These are phyloP conservation scores for Erpornis zantholeuca DNA, from an alignment of 2,113 vertebrate genomes.

Conservation along the genomic window DNA sequence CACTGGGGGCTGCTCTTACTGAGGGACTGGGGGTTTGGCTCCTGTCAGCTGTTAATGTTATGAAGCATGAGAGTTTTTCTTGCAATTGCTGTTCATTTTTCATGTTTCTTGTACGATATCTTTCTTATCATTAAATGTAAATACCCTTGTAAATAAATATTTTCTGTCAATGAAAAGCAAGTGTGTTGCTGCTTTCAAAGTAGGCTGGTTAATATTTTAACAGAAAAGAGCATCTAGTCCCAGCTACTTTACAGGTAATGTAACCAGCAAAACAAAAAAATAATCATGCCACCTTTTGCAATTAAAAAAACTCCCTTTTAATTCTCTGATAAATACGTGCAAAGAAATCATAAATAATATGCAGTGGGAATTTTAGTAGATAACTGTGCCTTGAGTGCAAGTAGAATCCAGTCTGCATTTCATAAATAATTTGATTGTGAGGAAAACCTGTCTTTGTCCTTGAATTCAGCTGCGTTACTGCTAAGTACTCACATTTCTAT, in stretches of 20 bases:
- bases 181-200: constrained; percentile 61
- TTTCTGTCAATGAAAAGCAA: constrained; percentile 41
- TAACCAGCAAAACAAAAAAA: not conserved
- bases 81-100: not conserved
- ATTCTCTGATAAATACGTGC: not conserved
- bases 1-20: not conserved
- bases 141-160: constrained; percentile 42
- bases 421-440: not conserved
- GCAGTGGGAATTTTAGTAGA: not conserved
- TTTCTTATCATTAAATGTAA: constrained; percentile 37
- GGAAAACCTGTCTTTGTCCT: not conserved
- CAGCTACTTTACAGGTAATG: not conserved
- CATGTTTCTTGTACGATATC: not conserved
- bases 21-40: not conserved
- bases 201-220: constrained; percentile 20
- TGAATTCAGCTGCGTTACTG: not conserved
- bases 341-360: not conserved
- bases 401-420: not conserved
- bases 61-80: constrained; percentile 5
- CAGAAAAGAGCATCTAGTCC: not conserved
- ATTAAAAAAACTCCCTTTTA: not conserved
- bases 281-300: not conserved
- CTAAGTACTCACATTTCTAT: not conserved
- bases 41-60: not conserved
- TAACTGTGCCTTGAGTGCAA: not conserved